These are phyloP conservation scores for Corvus hawaiiensis DNA, from an alignment of 2,113 vertebrate species.

Conservation along the genomic window DNA sequence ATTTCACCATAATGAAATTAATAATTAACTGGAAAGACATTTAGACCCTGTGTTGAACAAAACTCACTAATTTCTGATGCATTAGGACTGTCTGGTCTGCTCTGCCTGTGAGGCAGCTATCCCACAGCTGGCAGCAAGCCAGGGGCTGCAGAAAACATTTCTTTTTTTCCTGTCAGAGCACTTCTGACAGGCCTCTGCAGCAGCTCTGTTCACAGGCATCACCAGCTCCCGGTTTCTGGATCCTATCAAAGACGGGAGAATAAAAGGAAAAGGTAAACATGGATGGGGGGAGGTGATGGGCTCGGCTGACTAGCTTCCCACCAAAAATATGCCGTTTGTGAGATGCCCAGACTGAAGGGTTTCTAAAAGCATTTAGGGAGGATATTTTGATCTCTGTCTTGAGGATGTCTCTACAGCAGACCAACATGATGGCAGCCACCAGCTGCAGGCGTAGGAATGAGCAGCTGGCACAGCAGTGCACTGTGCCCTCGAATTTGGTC, in stretches of 20 bases:
- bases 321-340: neutral
- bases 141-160: neutral
- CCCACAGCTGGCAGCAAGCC: neutral
- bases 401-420: neutral
- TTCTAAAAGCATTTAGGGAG: neutral
- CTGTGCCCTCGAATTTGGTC: fast-evolving
- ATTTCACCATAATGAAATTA: constrained; percentile 13
- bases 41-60: constrained; percentile 1
- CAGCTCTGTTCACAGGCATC: neutral
- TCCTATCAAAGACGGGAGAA: neutral
- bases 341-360: neutral
- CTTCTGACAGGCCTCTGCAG: neutral
- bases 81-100: neutral
- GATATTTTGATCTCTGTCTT: neutral
- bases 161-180: neutral
- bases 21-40: constrained; percentile 2
- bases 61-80: neutral
- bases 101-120: neutral
- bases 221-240: neutral
- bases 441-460: neutral
- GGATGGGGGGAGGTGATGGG: neutral
- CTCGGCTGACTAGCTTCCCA: neutral
- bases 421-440: neutral
- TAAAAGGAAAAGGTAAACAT: neutral
- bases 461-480: neutral